Evolutionary conservation across 2,113 vertebrate genomes (phyloP).

Genomic region (Mellivora capensis): DNA sequence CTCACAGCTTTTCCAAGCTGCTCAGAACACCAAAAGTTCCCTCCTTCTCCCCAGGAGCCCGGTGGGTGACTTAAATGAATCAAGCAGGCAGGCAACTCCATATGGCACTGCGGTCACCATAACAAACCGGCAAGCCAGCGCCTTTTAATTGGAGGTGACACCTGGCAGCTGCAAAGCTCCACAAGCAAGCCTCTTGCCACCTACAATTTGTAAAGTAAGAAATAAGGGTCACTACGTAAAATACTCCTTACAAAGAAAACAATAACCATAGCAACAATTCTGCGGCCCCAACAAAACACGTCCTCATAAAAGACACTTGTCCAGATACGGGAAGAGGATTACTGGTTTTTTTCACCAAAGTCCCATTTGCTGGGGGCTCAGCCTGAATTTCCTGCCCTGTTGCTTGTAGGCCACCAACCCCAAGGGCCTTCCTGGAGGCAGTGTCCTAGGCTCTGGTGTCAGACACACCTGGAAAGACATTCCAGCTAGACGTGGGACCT

Average conservation of each 20-base stretch:
- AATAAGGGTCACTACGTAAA: not conserved
- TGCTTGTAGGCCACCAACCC: not conserved
- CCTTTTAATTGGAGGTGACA: not conserved
- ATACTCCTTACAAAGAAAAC: conserved; percentile 1
- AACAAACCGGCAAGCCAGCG: not conserved
- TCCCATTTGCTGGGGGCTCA: not conserved
- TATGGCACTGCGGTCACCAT: too few relatives aligned
- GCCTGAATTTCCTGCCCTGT: not conserved
- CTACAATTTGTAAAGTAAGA: not conserved
- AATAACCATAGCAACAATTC: not conserved
- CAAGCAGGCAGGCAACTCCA: too few relatives aligned
- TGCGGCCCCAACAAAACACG: not conserved
- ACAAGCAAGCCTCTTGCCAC: not conserved
- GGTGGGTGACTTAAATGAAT: not conserved
- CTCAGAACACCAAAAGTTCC: not conserved
- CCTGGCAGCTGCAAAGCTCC: not conserved
- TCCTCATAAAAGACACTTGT: not conserved
- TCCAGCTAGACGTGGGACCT: not conserved
- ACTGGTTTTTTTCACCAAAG: not conserved
- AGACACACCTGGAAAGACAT: not conserved
- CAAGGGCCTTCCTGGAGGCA: not conserved
- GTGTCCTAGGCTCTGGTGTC: not conserved
- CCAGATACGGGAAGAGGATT: not conserved
- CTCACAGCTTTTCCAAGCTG: not conserved
- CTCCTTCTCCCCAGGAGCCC: not conserved